These are phyloP conservation scores for Drosophila pectinifera DNA, from an alignment of 1,140 invertebrate species.

Conservation along the genomic window DNA sequence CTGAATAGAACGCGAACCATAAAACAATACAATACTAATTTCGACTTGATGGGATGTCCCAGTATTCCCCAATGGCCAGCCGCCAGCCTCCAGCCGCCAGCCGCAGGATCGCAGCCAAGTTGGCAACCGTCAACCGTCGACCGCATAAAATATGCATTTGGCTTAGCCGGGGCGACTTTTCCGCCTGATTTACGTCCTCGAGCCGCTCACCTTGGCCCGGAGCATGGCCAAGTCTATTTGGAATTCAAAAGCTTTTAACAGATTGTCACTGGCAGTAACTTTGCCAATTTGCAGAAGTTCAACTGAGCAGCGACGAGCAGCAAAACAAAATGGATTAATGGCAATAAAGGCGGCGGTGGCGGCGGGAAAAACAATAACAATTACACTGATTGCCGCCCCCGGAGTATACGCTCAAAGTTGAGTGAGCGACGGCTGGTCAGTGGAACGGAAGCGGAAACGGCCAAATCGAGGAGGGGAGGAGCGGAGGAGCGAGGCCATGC, in stretches of 20 bases:
- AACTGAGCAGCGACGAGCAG: conserved; percentile 19
- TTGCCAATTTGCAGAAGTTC: conserved; percentile 66
- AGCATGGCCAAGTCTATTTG: conserved; percentile 41
- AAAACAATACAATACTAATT: conserved; percentile 41
- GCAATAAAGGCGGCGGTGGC: conserved; percentile 7
- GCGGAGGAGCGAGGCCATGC: background rate
- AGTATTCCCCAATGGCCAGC: conserved; percentile 19
- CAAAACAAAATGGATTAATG: conserved; percentile 48
- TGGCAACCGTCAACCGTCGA: background rate
- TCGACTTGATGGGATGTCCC: conserved; percentile 25
- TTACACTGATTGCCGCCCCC: conserved; percentile 75
- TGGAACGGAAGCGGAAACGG: conserved; percentile 52
- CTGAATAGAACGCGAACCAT: background rate
- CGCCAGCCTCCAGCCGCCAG: too few relatives aligned
- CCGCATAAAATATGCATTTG: conserved; percentile 41
- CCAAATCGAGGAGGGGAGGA: conserved; percentile 4
- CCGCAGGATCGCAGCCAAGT: conserved; percentile 24
- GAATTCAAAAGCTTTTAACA: conserved; percentile 60
- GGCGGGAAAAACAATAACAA: conserved; percentile 68
- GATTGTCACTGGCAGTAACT: conserved; percentile 61
- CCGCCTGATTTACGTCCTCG: conserved; percentile 38
- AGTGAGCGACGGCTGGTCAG: conserved; percentile 51
- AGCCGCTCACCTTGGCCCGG: conserved; percentile 18
- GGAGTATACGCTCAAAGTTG: conserved; percentile 57
- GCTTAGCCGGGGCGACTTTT: conserved; percentile 24